Conservation (phyloP, 1,140 invertebrate genomes). For the Hermetia illucens region DNA sequence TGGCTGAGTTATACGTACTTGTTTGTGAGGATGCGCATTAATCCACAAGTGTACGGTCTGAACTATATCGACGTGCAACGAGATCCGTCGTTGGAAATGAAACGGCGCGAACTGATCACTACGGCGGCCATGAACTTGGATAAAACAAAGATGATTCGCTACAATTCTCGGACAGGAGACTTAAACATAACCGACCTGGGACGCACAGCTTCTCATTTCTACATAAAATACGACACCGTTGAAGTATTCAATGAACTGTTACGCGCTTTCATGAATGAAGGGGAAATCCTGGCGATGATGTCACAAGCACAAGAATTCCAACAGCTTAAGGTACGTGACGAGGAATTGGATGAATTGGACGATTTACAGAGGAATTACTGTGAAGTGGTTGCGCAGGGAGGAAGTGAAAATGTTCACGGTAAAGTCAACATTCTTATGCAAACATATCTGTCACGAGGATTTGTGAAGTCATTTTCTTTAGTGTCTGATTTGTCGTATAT, state of each 20-base stretch:
- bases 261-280: slow-evolving; percentile 68
- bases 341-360: slow-evolving; percentile 86
- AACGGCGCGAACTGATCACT: slow-evolving; percentile 62
- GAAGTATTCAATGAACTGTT: slow-evolving; percentile 77
- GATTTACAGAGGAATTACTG: slow-evolving; percentile 54
- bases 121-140: slow-evolving; percentile 72
- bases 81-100: slow-evolving; percentile 60
- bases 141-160: slow-evolving; percentile 89
- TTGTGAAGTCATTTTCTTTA: slow-evolving; percentile 75
- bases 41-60: slow-evolving; percentile 85
- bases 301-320: slow-evolving; percentile 88
- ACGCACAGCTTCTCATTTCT: slow-evolving; percentile 92
- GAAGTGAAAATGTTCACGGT: slow-evolving; percentile 78
- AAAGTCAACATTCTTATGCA: slow-evolving; percentile 96
- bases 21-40: slow-evolving; percentile 84
- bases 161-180: slow-evolving; percentile 68
- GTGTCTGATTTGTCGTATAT: slow-evolving; percentile 89
- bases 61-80: slow-evolving; percentile 52
- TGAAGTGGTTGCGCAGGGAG: slow-evolving; percentile 58
- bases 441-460: slow-evolving; percentile 68
- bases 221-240: slow-evolving; percentile 94
- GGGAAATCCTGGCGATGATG: slow-evolving; percentile 76
- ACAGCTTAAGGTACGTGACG: slow-evolving; percentile 90
- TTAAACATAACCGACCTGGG: slow-evolving; percentile 80
- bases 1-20: slow-evolving; percentile 98